phyloP scores from a whole-genome alignment of 2,888 invertebrate species.

The Lutraria lutraria region DNA sequence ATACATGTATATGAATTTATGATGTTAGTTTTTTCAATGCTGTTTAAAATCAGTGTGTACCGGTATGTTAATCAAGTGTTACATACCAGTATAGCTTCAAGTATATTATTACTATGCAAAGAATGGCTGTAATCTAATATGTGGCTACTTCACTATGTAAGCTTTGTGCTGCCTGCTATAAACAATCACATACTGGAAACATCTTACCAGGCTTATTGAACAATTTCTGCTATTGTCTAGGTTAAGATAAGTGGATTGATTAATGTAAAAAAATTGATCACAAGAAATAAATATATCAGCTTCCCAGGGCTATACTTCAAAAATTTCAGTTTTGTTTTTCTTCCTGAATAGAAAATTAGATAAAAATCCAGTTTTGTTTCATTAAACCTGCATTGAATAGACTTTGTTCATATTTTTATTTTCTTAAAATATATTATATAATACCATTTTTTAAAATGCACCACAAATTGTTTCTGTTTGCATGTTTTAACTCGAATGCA shows the following conservation, averaged over 20 bases:
- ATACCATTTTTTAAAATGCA: not conserved
- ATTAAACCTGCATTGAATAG: not conserved
- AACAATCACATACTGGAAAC: not conserved
- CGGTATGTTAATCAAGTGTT: too few relatives aligned
- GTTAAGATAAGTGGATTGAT: too few relatives aligned
- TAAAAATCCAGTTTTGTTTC: too few relatives aligned
- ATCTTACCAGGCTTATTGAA: not conserved
- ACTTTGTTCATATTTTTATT: not conserved
- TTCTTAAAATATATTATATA: not conserved
- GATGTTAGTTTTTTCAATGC: too few relatives aligned
- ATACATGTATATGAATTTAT: too few relatives aligned
- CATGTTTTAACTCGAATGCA: slow-evolving; percentile 17
- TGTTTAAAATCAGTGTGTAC: too few relatives aligned
- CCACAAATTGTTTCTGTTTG: slow-evolving; percentile 10
- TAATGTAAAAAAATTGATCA: too few relatives aligned
- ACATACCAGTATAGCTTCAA: too few relatives aligned
- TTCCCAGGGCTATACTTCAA: too few relatives aligned
- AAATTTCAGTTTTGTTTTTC: too few relatives aligned
- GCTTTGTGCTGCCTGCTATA: not conserved
- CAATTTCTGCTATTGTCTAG: not conserved
- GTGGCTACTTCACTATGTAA: not conserved
- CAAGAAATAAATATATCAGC: too few relatives aligned
- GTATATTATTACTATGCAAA: not conserved
- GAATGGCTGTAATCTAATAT: not conserved
- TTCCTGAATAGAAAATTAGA: too few relatives aligned